Evolutionary conservation across 2,888 invertebrate genomes (phyloP).

Genomic region (Cynaeus angustus): DNA sequence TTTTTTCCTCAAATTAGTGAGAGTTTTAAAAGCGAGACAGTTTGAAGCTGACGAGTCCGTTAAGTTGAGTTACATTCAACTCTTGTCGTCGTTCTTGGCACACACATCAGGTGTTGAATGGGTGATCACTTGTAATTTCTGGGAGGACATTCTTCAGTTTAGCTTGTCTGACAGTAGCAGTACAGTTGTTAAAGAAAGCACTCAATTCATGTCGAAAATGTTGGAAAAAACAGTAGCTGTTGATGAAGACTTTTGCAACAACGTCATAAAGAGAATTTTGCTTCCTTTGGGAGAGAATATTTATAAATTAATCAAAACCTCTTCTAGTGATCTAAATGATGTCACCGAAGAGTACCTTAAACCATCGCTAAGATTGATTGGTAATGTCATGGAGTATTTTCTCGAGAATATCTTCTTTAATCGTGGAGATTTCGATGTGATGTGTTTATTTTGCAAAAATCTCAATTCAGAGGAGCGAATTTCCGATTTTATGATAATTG

Average conservation of each 20-base stretch:
- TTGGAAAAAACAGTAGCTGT: constrained; percentile 75
- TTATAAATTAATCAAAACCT: constrained; percentile 7
- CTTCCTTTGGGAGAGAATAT: constrained; percentile 25
- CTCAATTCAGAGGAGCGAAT: constrained; percentile 69
- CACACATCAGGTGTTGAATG: constrained; percentile 78
- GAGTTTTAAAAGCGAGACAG: constrained; percentile 58
- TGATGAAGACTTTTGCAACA: constrained; percentile 73
- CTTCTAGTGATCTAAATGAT: background rate
- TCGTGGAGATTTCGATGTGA: constrained; percentile 64
- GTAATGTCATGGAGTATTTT: constrained; percentile 71
- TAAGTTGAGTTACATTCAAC: constrained; percentile 67
- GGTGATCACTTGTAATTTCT: constrained; percentile 76
- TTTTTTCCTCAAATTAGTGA: constrained; percentile 74
- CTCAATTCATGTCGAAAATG: constrained; percentile 72
- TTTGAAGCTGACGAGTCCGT: constrained; percentile 12
- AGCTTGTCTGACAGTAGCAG: constrained; percentile 56
- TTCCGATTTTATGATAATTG: constrained; percentile 69
- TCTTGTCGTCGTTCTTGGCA: constrained; percentile 75
- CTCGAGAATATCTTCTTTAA: constrained; percentile 68
- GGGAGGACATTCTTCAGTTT: constrained; percentile 76
- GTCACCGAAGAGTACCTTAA: constrained; percentile 71
- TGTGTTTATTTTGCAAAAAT: constrained; percentile 67
- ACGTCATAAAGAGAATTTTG: constrained; percentile 20
- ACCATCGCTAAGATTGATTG: constrained; percentile 75
- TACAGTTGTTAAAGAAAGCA: constrained; percentile 79